Evolutionary conservation across 64 coral and sea anemone species (phyloP), one percentile per base, ranked within the genome.

Genomic region (Actinia equina): DNA sequence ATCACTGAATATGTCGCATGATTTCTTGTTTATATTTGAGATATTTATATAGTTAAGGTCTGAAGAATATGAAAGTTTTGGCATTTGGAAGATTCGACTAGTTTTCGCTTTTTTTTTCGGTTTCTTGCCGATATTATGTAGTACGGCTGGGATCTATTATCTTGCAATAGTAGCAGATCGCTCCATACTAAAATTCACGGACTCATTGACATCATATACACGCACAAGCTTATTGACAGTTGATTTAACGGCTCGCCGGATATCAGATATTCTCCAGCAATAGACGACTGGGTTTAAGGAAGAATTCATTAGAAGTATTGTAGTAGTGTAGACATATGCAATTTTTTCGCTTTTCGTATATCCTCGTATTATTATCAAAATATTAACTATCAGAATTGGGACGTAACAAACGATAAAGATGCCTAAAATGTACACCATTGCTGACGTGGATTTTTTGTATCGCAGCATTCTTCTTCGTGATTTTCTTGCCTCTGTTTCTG

Each of bases 371-470:
- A 87, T 43, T 30, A 83, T 74, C 2, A 44, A 15, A n/a, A 88
- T 52, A 65, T 82, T 74, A 8, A 92, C 81, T 3, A 58, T 15
- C 11, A 92, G 41, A 51, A 84, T 87, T 4, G 91, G 91, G 18
- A 88, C 59, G 45, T 88, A 92, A 22, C 86, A 92, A 18, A 69
- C 54, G 20, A 92, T 64, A 76, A 88, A 92, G 45, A 92, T 44
- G 7, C 86, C 86, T 45, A 92, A n/a, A 63, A 92, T 88, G 20
- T 88, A 84, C 0, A 92, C 67, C 80, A 84, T 84, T 7, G 80
- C 86, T 7, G 83, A 60, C 2, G 86, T 83, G 5, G 91, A 92
- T 43, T 85, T 70, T 27, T 88, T 88, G 45, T 88, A 92, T 10
- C 77, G 71, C 30, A 61, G 15, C 60, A 88, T 92, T 1, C 10